A percentile compares a stretch with the other conserved stretches of the same genome.
phyloP scores from a whole-genome alignment of 2,888 invertebrate species.

The Tinea semifulvella region DNA sequence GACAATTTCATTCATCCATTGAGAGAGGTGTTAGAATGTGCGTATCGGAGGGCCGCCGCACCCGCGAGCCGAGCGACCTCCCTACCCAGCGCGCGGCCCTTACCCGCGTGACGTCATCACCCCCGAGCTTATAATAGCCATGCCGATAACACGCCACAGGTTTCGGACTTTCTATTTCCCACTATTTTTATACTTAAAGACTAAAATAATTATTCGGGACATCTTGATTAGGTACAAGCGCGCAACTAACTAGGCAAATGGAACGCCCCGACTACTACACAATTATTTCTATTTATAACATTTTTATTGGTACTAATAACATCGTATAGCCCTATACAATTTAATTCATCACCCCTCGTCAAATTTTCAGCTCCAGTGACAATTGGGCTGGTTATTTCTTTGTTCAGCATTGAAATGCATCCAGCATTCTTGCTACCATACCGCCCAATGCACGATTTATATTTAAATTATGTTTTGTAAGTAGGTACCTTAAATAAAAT shows the following conservation, averaged over 20 bases:
- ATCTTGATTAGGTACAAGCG: constrained; percentile 6
- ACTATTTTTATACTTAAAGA: constrained; percentile 13
- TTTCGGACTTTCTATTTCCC: constrained; percentile 37
- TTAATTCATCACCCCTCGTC: too few species aligned
- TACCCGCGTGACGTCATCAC: constrained; percentile 51
- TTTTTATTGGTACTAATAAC: too few species aligned
- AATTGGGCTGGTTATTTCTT: too few species aligned
- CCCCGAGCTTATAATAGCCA: constrained; percentile 52
- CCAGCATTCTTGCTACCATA: too few species aligned
- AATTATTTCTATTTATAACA: neutral
- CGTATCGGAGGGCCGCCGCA: constrained; percentile 52
- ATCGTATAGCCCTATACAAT: too few species aligned
- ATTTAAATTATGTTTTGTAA: too few species aligned
- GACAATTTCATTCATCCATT: constrained; percentile 60
- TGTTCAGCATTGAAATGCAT: too few species aligned
- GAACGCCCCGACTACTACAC: neutral
- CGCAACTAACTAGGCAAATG: neutral
- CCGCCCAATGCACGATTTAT: too few species aligned
- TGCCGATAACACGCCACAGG: constrained; percentile 57
- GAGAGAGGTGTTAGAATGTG: constrained; percentile 63
- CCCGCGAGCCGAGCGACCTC: constrained; percentile 25
- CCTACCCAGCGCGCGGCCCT: constrained; percentile 21
- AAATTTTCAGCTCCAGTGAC: too few species aligned
- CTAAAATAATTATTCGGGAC: constrained; percentile 11
- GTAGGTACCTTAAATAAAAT: too few species aligned